phyloP scores from a whole-genome alignment of 2,113 vertebrate species.

The Syngnathus scovelli region DNA sequence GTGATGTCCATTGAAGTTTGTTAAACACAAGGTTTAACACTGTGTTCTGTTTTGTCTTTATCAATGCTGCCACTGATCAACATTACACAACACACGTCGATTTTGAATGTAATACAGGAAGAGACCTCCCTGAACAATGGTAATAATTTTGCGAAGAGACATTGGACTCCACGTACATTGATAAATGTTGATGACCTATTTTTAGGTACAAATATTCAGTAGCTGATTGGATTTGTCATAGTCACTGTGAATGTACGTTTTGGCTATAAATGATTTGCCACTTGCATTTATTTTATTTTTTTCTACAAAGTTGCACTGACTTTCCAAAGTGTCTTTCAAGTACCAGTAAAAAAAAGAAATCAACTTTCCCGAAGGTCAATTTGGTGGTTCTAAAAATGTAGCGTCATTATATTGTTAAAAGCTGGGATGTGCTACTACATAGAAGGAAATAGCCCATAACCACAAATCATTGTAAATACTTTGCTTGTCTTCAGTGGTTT shows the following conservation, averaged over 20 bases:
- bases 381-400: no score
- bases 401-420: no score
- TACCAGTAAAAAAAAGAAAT: no score
- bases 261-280: not conserved
- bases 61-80: not conserved
- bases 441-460: no score
- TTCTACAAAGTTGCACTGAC: not conserved
- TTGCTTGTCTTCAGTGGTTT: no score
- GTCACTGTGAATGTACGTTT: not conserved
- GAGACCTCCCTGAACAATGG: not conserved
- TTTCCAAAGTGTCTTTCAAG: not conserved
- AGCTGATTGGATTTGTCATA: not conserved
- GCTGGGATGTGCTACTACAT: no score
- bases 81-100: not conserved
- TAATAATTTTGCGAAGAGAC: not conserved
- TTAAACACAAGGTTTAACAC: slow-evolving; percentile 11
- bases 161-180: not conserved
- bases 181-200: not conserved
- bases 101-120: not conserved
- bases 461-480: no score
- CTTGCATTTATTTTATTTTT: no score
- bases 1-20: slow-evolving; percentile 24
- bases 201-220: not conserved
- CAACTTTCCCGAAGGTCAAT: no score
- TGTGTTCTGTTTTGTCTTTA: not conserved